Evolutionary conservation across 2,797 vertebrate species (phyloP).

Genomic region (Glossophaga mutica): DNA sequence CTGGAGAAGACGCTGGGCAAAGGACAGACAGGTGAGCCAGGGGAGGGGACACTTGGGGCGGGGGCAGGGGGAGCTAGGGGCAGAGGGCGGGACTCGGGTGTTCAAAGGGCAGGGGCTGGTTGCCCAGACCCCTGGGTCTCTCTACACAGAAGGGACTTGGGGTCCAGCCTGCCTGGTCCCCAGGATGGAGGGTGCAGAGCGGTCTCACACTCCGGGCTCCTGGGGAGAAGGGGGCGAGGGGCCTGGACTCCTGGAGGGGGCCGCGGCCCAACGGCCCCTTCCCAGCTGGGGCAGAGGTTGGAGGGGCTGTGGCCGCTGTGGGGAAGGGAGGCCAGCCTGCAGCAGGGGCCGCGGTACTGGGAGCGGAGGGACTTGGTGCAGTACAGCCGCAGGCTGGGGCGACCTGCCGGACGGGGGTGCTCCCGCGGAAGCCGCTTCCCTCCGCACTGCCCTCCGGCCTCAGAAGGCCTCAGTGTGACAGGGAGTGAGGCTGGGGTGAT

Average conservation of each 20-base stretch:
- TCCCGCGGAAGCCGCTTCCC: neutral
- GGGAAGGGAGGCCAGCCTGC: neutral
- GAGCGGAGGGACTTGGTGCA: conserved; percentile 34
- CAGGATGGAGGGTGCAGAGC: neutral
- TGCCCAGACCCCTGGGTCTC: neutral
- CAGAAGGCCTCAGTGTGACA: neutral
- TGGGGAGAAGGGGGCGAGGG: neutral
- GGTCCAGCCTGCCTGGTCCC: neutral
- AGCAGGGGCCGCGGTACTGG: neutral
- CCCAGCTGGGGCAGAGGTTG: neutral
- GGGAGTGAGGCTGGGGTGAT: neutral
- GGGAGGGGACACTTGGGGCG: neutral
- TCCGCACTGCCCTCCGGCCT: neutral
- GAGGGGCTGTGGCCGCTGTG: neutral
- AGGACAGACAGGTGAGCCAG: conserved; percentile 91
- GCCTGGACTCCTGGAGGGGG: neutral
- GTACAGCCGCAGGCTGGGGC: conserved; percentile 36
- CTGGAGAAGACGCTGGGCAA: conserved; percentile 96
- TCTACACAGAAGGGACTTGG: neutral
- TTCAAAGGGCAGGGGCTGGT: neutral
- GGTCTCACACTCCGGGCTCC: neutral
- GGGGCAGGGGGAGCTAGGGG: neutral
- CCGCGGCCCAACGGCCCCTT: neutral
- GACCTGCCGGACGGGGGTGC: neutral
- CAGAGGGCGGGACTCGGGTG: neutral